Evolutionary conservation across 1,140 invertebrate species (phyloP).

Genomic region (Drosophila ogumai): DNA sequence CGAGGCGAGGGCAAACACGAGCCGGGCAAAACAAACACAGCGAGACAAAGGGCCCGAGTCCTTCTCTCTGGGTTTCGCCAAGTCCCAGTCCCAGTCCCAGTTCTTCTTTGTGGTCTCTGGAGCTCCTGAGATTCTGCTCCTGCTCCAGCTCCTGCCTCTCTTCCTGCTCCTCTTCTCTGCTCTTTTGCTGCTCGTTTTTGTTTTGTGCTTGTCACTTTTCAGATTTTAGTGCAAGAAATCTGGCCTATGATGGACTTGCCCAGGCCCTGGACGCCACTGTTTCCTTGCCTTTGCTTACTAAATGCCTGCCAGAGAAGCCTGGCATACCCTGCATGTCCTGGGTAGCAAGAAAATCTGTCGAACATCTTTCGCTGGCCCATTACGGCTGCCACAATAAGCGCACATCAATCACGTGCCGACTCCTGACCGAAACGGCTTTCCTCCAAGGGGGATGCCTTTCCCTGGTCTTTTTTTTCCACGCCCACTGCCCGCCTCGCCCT

Average conservation of each 20-base stretch:
- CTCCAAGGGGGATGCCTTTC: conserved; percentile 1
- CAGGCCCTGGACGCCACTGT: background rate
- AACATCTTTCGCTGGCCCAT: conserved; percentile 34
- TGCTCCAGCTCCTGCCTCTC: background rate
- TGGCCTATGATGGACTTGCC: background rate
- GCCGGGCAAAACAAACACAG: conserved; percentile 21
- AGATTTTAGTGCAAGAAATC: background rate
- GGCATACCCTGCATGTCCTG: background rate
- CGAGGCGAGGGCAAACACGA: conserved; percentile 34
- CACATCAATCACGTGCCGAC: conserved; percentile 72
- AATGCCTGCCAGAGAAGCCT: background rate
- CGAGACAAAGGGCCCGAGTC: conserved; percentile 12
- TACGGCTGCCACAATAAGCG: conserved; percentile 36
- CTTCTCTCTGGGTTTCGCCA: background rate
- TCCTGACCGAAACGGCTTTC: conserved; percentile 14
- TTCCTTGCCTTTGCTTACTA: background rate
- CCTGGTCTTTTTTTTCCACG: conserved; percentile 20
- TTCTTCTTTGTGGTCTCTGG: background rate
- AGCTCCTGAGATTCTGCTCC: background rate
- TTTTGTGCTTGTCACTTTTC: conserved; percentile 7
- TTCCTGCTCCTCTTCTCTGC: background rate
- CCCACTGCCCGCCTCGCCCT: background rate
- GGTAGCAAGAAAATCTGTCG: conserved; percentile 23
- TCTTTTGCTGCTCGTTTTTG: background rate
- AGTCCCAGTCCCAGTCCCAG: background rate